These are phyloP conservation scores for Popillia japonica DNA, from an alignment of 1,140 invertebrate genomes.

Conservation along the genomic window DNA sequence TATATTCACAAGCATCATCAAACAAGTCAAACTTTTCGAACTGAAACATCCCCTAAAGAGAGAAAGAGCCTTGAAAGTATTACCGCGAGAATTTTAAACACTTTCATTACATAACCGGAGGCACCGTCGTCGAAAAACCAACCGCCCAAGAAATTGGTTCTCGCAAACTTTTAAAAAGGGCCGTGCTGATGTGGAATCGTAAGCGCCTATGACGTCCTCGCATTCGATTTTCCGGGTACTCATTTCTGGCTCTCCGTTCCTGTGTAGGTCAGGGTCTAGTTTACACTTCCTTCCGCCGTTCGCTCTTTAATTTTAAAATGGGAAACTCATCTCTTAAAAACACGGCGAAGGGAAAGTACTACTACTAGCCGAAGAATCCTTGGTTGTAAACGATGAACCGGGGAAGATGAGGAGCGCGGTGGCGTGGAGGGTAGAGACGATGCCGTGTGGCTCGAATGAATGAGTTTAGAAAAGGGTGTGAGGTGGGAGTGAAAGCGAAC, in stretches of 20 bases:
- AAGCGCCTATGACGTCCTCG: conserved; percentile 27
- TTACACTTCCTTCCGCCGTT: conserved; percentile 47
- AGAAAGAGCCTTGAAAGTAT: conserved; percentile 30
- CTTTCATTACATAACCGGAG: conserved; percentile 37
- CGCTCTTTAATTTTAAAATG: conserved; percentile 54
- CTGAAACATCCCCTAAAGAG: conserved; percentile 6
- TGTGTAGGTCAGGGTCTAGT: conserved; percentile 52
- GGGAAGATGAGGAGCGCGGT: background rate
- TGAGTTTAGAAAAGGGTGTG: conserved; percentile 22
- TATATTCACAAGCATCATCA: conserved; percentile 12
- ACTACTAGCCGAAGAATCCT: conserved; percentile 21
- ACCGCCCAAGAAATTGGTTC: conserved; percentile 35
- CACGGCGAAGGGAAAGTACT: conserved; percentile 43
- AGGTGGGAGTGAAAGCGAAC: background rate
- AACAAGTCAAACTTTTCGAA: conserved; percentile 18
- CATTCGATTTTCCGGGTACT: conserved; percentile 43
- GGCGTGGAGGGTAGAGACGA: background rate
- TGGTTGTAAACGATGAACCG: conserved; percentile 32
- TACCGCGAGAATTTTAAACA: conserved; percentile 36
- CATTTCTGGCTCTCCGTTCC: conserved; percentile 19
- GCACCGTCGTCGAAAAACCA: conserved; percentile 28
- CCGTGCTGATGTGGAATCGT: background rate
- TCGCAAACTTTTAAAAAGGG: conserved; percentile 35
- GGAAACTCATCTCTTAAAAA: conserved; percentile 54
- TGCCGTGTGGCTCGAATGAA: conserved; percentile 32